Conservation (phyloP, 1,140 invertebrate genomes). For the Drosophila kepulauana region DNA sequence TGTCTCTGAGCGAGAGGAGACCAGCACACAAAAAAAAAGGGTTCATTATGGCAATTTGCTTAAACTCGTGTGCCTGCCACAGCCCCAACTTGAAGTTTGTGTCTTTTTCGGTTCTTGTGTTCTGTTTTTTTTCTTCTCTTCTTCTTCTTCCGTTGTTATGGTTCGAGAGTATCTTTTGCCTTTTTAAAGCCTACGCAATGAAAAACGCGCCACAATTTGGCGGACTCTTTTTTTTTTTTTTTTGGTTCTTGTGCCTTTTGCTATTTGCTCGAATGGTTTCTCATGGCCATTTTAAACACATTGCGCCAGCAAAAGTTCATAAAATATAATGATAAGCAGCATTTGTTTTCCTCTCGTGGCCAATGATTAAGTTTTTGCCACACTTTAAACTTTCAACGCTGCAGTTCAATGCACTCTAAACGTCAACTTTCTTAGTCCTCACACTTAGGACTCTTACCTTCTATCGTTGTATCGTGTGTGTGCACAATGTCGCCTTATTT, state of each 20-base stretch:
- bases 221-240: conserved; percentile 9
- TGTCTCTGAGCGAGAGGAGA: conserved; percentile 8
- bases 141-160: not conserved
- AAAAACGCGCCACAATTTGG: conserved; percentile 42
- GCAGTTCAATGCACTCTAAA: conserved; percentile 61
- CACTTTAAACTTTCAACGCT: conserved; percentile 29
- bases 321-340: conserved; percentile 79
- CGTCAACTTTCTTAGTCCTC: not conserved
- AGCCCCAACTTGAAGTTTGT: conserved; percentile 51
- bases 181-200: conserved; percentile 61
- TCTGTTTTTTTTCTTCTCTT: conserved; percentile 8
- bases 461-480: conserved; percentile 2
- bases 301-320: conserved; percentile 61
- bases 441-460: conserved; percentile 7
- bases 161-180: conserved; percentile 27
- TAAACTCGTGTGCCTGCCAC: conserved; percentile 69
- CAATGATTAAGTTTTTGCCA: conserved; percentile 25
- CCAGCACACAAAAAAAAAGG: conserved; percentile 69
- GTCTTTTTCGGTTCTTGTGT: conserved; percentile 26
- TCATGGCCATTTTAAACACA: conserved; percentile 56
- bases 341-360: conserved; percentile 45
- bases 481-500: conserved; percentile 27
- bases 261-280: conserved; percentile 35
- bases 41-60: conserved; percentile 83
- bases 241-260: conserved; percentile 13